Conservation (phyloP, 92 coral and sea anemone species). For the Zoanthus sansibaricus region DNA sequence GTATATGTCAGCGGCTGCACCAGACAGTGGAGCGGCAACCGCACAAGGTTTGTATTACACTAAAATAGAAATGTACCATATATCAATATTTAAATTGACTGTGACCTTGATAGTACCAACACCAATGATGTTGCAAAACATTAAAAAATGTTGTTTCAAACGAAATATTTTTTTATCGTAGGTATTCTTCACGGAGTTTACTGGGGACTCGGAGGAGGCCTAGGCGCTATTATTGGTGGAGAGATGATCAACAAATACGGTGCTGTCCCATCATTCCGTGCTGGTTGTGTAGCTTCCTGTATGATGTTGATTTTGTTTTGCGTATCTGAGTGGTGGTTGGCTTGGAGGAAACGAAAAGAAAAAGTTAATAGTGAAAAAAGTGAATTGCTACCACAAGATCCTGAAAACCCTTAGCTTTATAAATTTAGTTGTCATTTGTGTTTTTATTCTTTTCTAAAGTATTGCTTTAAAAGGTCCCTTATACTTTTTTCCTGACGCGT, state of each 20-base stretch:
- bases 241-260: constrained; percentile 80
- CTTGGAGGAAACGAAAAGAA: constrained; percentile 1
- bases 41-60: constrained; percentile 82
- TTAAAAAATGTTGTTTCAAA: background rate
- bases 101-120: background rate
- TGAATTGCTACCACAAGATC: background rate
- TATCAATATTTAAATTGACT: background rate
- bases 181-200: constrained; percentile 92
- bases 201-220: constrained; percentile 95
- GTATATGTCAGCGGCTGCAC: constrained; percentile 93
- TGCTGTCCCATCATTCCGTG: constrained; percentile 79
- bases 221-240: constrained; percentile 90
- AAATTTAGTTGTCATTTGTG: no score
- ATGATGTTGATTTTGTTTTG: constrained; percentile 59
- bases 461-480: no score
- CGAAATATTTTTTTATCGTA: constrained; percentile 11
- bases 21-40: constrained; percentile 96
- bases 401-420: no score
- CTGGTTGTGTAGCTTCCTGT: constrained; percentile 50
- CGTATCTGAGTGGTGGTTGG: constrained; percentile 52
- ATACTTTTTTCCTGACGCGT: no score
- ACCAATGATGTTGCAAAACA: background rate
- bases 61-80: background rate
- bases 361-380: background rate
- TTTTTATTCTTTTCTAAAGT: no score